Conservation (phyloP, 2,888 invertebrate species). For the Galeopsomyia nigrocyanea region DNA sequence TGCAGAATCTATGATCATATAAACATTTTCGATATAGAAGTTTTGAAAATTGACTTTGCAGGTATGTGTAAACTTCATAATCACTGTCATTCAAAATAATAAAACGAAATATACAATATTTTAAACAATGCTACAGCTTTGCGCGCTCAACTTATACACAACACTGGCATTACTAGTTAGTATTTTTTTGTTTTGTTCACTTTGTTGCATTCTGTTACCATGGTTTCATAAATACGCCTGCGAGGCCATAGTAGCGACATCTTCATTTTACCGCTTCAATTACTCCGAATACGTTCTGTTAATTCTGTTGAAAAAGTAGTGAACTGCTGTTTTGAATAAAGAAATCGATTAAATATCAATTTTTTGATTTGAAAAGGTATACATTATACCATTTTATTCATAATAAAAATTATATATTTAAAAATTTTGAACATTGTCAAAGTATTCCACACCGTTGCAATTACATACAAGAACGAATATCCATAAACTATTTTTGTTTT, state of each 20-base stretch:
- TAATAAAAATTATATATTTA: background rate
- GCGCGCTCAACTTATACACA: too few species aligned
- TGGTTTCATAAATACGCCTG: slow-evolving; percentile 23
- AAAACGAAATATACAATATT: too few species aligned
- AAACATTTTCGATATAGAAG: too few species aligned
- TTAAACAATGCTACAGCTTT: too few species aligned
- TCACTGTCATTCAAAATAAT: too few species aligned
- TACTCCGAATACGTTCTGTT: background rate
- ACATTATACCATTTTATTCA: background rate
- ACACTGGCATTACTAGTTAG: background rate
- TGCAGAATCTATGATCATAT: too few species aligned
- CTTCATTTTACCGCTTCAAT: slow-evolving; percentile 1
- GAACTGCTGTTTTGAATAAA: too few species aligned
- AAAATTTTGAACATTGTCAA: background rate
- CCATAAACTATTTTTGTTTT: background rate
- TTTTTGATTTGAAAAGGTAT: background rate
- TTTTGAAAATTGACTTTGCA: too few species aligned
- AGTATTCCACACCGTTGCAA: background rate
- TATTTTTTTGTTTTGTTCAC: slow-evolving; percentile 38
- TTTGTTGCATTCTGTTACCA: slow-evolving; percentile 32
- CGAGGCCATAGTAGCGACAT: slow-evolving; percentile 19
- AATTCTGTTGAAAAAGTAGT: background rate
- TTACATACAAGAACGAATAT: too few species aligned
- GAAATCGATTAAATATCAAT: background rate
- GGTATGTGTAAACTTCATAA: too few species aligned